phyloP scores from a whole-genome alignment of 2,888 invertebrate species.

The Ormyrus nitidulus region DNA sequence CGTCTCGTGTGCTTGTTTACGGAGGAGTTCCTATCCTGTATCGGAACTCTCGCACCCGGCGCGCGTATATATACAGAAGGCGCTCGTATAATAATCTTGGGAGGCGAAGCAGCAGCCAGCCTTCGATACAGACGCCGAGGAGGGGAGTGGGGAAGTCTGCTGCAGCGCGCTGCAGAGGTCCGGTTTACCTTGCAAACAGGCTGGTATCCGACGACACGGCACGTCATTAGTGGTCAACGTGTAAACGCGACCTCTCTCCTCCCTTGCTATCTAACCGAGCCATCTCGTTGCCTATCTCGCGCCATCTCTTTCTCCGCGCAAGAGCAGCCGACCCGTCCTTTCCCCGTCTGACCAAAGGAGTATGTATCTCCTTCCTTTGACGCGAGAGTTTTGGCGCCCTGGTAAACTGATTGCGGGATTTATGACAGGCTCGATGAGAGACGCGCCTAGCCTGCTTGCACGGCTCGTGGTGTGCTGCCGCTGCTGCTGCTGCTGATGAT shows the following conservation, averaged over 20 bases:
- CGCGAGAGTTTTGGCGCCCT: constrained; percentile 36
- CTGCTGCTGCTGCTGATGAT: too few relatives aligned
- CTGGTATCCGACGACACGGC: constrained; percentile 66
- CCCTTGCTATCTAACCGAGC: not conserved
- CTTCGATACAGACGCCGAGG: not conserved
- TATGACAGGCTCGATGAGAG: constrained; percentile 27
- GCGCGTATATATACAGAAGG: constrained; percentile 53
- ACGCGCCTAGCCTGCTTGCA: not conserved
- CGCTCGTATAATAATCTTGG: constrained; percentile 62
- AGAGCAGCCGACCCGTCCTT: not conserved
- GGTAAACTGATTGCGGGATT: constrained; percentile 51
- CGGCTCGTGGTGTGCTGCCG: too few relatives aligned
- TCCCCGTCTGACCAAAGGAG: not conserved
- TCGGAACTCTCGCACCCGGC: not conserved
- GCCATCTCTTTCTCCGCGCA: not conserved
- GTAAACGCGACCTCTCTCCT: constrained; percentile 62
- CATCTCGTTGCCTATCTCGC: constrained; percentile 19
- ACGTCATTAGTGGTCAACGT: constrained; percentile 70
- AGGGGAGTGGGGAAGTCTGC: not conserved
- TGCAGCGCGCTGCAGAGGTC: constrained; percentile 6
- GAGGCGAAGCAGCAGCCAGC: constrained; percentile 31
- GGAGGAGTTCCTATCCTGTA: not conserved
- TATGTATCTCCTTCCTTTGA: constrained; percentile 17
- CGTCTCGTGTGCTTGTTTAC: constrained; percentile 18
- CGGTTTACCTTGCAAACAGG: constrained; percentile 72